Conservation (phyloP, 2,797 vertebrate genomes). For the Knipowitschia caucasica region DNA sequence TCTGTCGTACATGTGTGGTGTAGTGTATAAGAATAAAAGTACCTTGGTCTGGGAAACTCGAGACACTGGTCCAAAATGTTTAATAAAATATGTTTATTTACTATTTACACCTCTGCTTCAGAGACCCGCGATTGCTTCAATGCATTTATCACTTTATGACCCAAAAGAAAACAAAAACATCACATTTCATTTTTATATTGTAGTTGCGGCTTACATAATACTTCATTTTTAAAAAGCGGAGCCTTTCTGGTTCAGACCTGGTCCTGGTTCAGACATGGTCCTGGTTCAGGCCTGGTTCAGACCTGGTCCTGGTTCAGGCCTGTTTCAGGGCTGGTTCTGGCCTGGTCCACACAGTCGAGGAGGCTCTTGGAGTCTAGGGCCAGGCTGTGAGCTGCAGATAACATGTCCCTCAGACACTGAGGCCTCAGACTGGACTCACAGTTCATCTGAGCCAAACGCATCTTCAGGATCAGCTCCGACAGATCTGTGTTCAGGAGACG, state of each 20-base stretch:
- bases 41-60: too few relatives aligned
- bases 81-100: too few relatives aligned
- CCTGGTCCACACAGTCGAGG: slow-evolving; percentile 88
- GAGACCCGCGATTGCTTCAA: too few relatives aligned
- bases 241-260: neutral
- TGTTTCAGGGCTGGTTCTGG: slow-evolving; percentile 78
- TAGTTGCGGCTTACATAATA: too few relatives aligned
- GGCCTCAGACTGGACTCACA: slow-evolving; percentile 81
- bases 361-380: slow-evolving; percentile 90
- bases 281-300: neutral
- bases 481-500: slow-evolving; percentile 90
- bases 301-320: neutral
- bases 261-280: neutral
- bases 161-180: too few relatives aligned
- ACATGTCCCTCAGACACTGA: slow-evolving; percentile 89
- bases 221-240: too few relatives aligned
- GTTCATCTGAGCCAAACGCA: slow-evolving; percentile 90
- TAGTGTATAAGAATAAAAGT: too few relatives aligned
- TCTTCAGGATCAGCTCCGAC: slow-evolving; percentile 85
- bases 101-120: too few relatives aligned
- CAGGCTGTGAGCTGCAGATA: slow-evolving; percentile 84
- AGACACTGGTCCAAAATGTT: too few relatives aligned
- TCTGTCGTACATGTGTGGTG: too few relatives aligned
- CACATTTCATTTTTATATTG: too few relatives aligned
- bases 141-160: too few relatives aligned